phyloP scores from a whole-genome alignment of 2,797 vertebrate genomes.

The Rousettus madagascariensis region DNA sequence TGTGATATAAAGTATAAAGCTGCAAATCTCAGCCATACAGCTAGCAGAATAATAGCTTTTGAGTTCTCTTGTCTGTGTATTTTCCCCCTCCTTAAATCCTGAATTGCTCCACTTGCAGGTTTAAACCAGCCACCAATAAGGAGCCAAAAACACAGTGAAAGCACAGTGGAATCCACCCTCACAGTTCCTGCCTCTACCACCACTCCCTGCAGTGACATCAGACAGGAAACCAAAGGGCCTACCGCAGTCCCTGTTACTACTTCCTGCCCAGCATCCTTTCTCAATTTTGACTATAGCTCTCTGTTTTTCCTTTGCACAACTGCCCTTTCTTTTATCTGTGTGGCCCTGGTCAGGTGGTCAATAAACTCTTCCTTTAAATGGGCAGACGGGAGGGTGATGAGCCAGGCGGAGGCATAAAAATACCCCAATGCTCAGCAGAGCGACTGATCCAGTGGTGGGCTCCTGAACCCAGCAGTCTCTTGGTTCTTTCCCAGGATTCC shows the following conservation, averaged over 20 bases:
- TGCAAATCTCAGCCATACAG: neutral
- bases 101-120: neutral
- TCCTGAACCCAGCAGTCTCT: neutral
- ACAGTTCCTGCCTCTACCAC: fast-evolving
- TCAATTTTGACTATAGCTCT: neutral
- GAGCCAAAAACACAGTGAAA: neutral
- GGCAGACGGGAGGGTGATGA: neutral
- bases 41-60: no score
- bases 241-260: neutral
- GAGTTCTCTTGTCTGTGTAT: neutral
- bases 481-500: neutral
- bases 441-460: neutral
- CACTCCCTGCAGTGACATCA: fast-evolving
- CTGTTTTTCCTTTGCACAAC: neutral
- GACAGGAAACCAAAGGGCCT: neutral
- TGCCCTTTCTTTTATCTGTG: fast-evolving
- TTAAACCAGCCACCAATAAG: neutral
- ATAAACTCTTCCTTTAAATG: neutral
- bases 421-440: fast-evolving
- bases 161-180: no score
- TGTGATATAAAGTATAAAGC: neutral
- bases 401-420: neutral
- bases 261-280: neutral
- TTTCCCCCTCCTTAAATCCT: neutral
- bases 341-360: neutral